Percentiles rank a stretch among this genome's conserved stretches.
Conservation (phyloP, 92 coral and sea anemone genomes). For the Desmophyllum pertusum region DNA sequence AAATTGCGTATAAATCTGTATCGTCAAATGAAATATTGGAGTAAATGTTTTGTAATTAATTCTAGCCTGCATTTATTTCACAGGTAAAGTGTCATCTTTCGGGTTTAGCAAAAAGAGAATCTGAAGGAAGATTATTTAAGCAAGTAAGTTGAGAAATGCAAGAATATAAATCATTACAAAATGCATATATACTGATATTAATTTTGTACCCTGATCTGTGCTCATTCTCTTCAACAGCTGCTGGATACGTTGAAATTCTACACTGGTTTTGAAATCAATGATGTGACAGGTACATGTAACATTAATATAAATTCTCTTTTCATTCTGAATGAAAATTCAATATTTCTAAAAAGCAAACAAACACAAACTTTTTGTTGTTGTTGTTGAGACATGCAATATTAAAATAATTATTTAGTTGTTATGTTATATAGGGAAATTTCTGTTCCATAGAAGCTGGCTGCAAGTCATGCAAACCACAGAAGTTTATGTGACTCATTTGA, state of each 20-base stretch:
- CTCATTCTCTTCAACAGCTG: slow-evolving; percentile 50
- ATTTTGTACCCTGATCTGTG: background rate
- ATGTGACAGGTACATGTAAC: slow-evolving; percentile 93
- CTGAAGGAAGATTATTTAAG: slow-evolving; percentile 90
- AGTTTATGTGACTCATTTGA: too few species aligned
- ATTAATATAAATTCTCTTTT: background rate
- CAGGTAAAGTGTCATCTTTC: slow-evolving; percentile 90
- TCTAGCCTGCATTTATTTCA: background rate
- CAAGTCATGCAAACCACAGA: too few species aligned
- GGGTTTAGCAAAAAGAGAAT: slow-evolving; percentile 74
- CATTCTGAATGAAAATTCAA: background rate
- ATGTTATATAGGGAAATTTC: background rate
- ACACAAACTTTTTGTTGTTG: too few species aligned
- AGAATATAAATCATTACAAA: background rate
- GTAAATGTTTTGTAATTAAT: background rate
- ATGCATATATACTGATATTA: too few species aligned
- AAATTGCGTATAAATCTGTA: too few species aligned
- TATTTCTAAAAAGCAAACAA: background rate
- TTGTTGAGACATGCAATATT: background rate
- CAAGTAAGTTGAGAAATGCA: slow-evolving; percentile 65
- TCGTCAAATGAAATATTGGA: background rate
- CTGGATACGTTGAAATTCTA: slow-evolving; percentile 94
- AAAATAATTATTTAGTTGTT: background rate
- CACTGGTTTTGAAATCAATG: slow-evolving; percentile 96
- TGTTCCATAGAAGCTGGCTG: background rate